Percentiles rank a stretch among this genome's conserved stretches.
phyloP scores from a whole-genome alignment of 2,113 vertebrate genomes.

The Alouatta palliata region DNA sequence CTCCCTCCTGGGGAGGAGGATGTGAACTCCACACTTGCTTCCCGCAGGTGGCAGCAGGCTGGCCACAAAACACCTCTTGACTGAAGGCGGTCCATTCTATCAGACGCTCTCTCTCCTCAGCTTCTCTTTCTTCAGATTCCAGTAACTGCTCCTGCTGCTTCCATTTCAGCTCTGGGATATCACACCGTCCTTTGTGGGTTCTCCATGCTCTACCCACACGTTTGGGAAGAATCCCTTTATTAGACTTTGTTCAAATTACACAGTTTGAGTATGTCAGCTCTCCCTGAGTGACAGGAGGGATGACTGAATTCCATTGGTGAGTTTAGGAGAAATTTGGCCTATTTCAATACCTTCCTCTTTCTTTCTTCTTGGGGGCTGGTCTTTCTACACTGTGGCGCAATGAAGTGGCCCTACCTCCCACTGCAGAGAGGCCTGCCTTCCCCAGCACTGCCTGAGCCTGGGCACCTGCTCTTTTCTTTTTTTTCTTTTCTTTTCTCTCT shows the following conservation, averaged over 20 bases:
- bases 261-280: not conserved
- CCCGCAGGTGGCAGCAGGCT: not conserved
- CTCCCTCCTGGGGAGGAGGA: no score
- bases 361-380: not conserved
- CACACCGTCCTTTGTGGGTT: not conserved
- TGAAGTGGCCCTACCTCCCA: not conserved
- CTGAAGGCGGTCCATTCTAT: not conserved
- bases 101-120: not conserved
- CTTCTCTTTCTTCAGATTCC: not conserved
- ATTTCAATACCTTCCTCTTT: not conserved
- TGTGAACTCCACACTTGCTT: not conserved
- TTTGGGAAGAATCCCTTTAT: not conserved
- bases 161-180: not conserved
- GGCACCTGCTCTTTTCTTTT: no score
- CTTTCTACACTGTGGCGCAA: not conserved
- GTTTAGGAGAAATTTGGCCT: not conserved
- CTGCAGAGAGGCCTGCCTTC: not conserved
- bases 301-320: not conserved
- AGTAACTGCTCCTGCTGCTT: no score
- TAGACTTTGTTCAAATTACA: not conserved
- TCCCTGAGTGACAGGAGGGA: not conserved
- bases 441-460: no score
- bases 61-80: not conserved
- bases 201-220: no score
- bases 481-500: fast-evolving